Evolutionary conservation across 1,140 invertebrate species (phyloP), one percentile per base, ranked within the genome.

Genomic region (Acromyrmex charruanus): DNA sequence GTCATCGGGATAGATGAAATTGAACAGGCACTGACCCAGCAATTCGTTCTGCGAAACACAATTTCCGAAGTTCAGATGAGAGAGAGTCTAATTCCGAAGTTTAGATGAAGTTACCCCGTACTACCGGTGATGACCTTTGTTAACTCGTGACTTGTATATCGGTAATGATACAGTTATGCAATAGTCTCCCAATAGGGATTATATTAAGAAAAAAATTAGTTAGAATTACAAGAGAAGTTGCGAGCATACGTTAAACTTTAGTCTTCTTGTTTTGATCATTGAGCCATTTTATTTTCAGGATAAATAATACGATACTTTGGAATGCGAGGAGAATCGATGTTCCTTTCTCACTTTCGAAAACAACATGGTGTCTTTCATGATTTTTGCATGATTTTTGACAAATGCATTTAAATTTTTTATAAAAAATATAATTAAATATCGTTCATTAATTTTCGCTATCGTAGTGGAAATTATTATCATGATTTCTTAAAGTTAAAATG

Each of bases 11-110:
- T 98, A 97, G 5, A 98, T 97, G 72, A 98, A 97, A 80, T 97
- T 97, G 92, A 97, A 97, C 69, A 99, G 95, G 74, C 97, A 98
- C 92, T 98, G 97, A 0, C 98, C 98, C 93, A 99, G 97, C 65
- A 99, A 95, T 89, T 99, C 98, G 87, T 97, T 96, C 98, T 98
- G 94, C 49, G 95, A 95, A 58, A 85, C 44, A 21, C 55, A 75
- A 44, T 84, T 44, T 59, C 59, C 55, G 4, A 31, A 74, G 25
- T 74, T 74, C 12, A 69, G 31, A 69, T 31, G 44, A 28, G 63
- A 28, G 63, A 31, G 16, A 63, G 39, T 49, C 25, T 28, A 51
- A 65, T 65, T 31, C 6, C 44, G 2, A n/a, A 61, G 35, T 61
- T 77, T 59, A 39, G 21, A 77, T 63, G 35, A 69, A 44, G 0